These are phyloP conservation scores for Ladona fulva DNA, from an alignment of 1,140 invertebrate species.

Conservation along the genomic window DNA sequence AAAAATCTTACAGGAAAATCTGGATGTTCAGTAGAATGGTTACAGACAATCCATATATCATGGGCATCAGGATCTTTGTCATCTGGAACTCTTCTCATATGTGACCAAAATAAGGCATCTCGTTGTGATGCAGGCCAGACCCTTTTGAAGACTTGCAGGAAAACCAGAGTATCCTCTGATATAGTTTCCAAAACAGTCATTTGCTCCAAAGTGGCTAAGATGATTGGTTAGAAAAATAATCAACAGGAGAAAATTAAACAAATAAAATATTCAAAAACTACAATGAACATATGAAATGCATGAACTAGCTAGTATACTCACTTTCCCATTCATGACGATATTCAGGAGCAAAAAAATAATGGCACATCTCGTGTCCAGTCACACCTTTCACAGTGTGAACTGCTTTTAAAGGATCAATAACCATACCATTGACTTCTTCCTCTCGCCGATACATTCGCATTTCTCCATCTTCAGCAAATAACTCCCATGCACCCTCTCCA, in stretches of 20 bases:
- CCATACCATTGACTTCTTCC: slow-evolving; percentile 74
- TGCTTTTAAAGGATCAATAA: slow-evolving; percentile 95
- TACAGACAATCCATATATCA: slow-evolving; percentile 89
- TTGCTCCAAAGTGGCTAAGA: slow-evolving; percentile 76
- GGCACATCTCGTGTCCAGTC: slow-evolving; percentile 93
- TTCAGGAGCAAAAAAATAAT: slow-evolving; percentile 96
- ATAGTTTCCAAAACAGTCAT: slow-evolving; percentile 86
- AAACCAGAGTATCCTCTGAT: slow-evolving; percentile 80
- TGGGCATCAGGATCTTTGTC: slow-evolving; percentile 60
- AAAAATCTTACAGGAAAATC: slow-evolving; percentile 65
- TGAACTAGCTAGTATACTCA: slow-evolving; percentile 37
- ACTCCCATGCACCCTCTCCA: slow-evolving; percentile 84
- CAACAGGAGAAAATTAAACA: slow-evolving; percentile 12
- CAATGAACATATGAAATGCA: slow-evolving; percentile 13
- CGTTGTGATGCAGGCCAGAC: slow-evolving; percentile 98
- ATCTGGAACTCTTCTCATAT: slow-evolving; percentile 69
- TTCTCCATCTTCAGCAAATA: slow-evolving; percentile 97
- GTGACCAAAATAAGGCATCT: slow-evolving; percentile 98
- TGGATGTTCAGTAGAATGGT: slow-evolving; percentile 80
- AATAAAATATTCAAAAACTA: neutral
- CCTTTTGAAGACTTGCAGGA: slow-evolving; percentile 93
- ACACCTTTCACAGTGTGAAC: slow-evolving; percentile 95
- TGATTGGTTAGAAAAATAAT: neutral
- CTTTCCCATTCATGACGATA: slow-evolving; percentile 97
- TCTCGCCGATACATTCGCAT: slow-evolving; percentile 93